Conservation (phyloP, 2,888 invertebrate species). For the Conchocele bisecta region DNA sequence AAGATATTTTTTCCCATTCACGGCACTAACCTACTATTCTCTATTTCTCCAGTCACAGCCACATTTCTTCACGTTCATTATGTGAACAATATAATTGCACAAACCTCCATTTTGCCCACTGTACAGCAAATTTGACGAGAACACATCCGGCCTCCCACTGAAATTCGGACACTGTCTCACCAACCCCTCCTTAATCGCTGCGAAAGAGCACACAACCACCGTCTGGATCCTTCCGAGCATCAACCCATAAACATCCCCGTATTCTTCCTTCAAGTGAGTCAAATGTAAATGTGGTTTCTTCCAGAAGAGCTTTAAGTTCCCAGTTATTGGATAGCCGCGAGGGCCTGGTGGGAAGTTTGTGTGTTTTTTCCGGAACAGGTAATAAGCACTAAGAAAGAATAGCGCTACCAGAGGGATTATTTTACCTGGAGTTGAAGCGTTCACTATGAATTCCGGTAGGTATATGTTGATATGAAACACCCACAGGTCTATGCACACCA, state of each 20-base stretch:
- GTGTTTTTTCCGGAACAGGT: too few relatives aligned
- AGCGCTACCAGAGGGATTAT: too few relatives aligned
- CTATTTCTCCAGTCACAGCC: too few relatives aligned
- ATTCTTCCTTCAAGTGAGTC: constrained; percentile 63
- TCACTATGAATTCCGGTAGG: too few relatives aligned
- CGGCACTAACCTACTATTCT: too few relatives aligned
- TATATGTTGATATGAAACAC: too few relatives aligned
- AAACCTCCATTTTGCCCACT: constrained; percentile 59
- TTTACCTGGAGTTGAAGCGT: too few relatives aligned
- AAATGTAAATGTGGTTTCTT: constrained; percentile 63
- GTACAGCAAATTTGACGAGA: constrained; percentile 56
- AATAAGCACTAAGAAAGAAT: too few relatives aligned
- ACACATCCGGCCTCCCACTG: constrained; percentile 62
- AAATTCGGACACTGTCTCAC: constrained; percentile 49
- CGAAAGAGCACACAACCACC: constrained; percentile 67
- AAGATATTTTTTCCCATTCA: too few relatives aligned
- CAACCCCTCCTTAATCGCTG: constrained; percentile 69
- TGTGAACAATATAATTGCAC: too few relatives aligned
- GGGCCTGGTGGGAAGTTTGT: constrained; percentile 67
- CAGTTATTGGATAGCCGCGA: constrained; percentile 61
- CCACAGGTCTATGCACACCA: too few relatives aligned
- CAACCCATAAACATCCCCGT: constrained; percentile 71
- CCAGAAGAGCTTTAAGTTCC: constrained; percentile 57
- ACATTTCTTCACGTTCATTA: too few relatives aligned
- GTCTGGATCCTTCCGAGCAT: constrained; percentile 61